A percentile compares a stretch with the other conserved stretches of the same genome.
phyloP scores from a whole-genome alignment of 1,140 invertebrate genomes.

The Oedothorax gibbosus region DNA sequence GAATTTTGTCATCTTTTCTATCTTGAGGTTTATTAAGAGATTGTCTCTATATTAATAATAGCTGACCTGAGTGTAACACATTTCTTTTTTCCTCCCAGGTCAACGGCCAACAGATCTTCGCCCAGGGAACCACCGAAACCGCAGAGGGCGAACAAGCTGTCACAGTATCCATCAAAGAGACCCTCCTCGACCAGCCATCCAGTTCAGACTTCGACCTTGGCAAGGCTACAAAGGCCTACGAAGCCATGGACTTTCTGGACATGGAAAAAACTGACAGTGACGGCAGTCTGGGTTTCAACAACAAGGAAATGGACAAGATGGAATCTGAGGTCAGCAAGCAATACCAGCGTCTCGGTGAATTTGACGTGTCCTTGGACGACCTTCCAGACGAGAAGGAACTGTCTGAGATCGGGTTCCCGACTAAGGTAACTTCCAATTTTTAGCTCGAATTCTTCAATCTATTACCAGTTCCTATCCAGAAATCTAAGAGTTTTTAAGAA shows the following conservation, averaged over 20 bases:
- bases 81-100: constrained; percentile 20
- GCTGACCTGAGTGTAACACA: constrained; percentile 38
- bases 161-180: constrained; percentile 52
- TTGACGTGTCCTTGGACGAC: constrained; percentile 51
- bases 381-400: constrained; percentile 63
- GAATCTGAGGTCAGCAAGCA: constrained; percentile 50
- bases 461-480: too few species aligned
- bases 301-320: background rate
- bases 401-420: constrained; percentile 64
- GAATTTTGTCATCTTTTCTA: too few species aligned
- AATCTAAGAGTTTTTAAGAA: too few species aligned
- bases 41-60: too few species aligned
- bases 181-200: constrained; percentile 36
- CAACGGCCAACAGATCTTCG: constrained; percentile 54
- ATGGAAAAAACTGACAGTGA: constrained; percentile 11
- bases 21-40: too few species aligned
- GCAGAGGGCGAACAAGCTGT: constrained; percentile 50
- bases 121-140: constrained; percentile 49
- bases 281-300: background rate
- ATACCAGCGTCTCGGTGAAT: constrained; percentile 46
- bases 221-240: constrained; percentile 29
- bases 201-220: constrained; percentile 43
- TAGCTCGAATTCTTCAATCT: too few species aligned
- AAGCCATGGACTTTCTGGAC: constrained; percentile 49
- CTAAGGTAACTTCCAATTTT: constrained; percentile 34